Conservation (phyloP, 2,113 vertebrate genomes). For the Paedocypris sp. region DNA sequence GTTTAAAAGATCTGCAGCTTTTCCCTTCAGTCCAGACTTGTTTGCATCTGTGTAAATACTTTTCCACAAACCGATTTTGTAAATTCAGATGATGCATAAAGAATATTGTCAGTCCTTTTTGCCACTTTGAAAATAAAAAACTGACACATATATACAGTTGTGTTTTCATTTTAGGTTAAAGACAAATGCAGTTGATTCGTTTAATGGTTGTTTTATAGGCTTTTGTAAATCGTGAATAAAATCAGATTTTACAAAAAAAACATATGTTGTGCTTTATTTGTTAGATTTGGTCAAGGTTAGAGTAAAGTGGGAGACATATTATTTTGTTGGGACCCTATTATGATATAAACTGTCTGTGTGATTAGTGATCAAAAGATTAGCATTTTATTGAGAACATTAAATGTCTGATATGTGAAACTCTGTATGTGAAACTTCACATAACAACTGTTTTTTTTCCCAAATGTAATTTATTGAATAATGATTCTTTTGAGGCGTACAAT, state of each 20-base stretch:
- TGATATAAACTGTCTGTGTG: too few species aligned
- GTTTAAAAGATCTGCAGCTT: constrained; percentile 8
- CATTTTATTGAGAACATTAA: too few species aligned
- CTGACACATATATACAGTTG: constrained; percentile 29
- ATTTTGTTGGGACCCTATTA: too few species aligned
- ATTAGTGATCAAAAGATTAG: too few species aligned
- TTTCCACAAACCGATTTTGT: constrained; percentile 38
- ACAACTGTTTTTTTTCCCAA: too few species aligned
- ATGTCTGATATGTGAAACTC: too few species aligned
- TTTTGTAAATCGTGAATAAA: constrained; percentile 77
- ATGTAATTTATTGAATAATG: too few species aligned
- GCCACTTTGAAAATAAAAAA: constrained; percentile 35
- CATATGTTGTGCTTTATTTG: not conserved
- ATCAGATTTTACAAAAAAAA: constrained; percentile 63
- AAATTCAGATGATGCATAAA: constrained; percentile 26
- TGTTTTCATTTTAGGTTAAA: constrained; percentile 53
- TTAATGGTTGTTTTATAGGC: constrained; percentile 61
- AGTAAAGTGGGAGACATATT: too few species aligned
- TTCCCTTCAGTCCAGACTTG: constrained; percentile 36
- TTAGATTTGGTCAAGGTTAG: not conserved
- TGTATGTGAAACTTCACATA: too few species aligned
- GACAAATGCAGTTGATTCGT: constrained; percentile 52
- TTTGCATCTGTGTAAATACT: constrained; percentile 49
- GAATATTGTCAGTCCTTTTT: constrained; percentile 28
- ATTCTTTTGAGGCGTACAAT: too few species aligned